Conservation (phyloP, 1,140 invertebrate species). For the Bombus polaris region DNA sequence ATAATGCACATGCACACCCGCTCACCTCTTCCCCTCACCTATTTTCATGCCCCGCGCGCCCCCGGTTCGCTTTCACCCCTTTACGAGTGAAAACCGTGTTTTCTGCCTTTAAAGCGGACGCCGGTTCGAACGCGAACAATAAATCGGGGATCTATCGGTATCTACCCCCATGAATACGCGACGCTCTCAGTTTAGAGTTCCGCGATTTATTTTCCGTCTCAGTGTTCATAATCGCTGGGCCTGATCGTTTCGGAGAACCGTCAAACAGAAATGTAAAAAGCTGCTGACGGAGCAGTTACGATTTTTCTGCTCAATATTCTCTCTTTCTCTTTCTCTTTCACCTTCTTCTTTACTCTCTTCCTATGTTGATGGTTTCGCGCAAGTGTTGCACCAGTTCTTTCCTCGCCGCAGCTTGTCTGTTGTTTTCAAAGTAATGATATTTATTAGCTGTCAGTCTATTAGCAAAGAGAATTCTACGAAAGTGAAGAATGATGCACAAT, state of each 20-base stretch:
- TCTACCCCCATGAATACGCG: neutral
- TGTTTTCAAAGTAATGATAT: neutral
- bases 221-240: neutral
- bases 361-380: neutral
- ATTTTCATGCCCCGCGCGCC: neutral
- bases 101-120: slow-evolving; percentile 29
- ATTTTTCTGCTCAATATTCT: neutral
- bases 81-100: slow-evolving; percentile 47
- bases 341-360: too few species aligned
- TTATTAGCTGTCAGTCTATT: neutral
- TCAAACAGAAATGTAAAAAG: slow-evolving; percentile 19
- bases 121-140: slow-evolving; percentile 24
- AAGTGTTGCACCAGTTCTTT: neutral
- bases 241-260: neutral
- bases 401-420: neutral
- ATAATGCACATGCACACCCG: slow-evolving; percentile 52
- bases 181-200: neutral
- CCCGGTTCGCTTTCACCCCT: slow-evolving; percentile 29
- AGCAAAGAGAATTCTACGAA: neutral
- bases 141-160: slow-evolving; percentile 29
- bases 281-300: neutral
- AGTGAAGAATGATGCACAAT: neutral
- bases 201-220: slow-evolving; percentile 13
- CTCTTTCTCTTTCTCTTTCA: neutral
- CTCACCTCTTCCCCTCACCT: neutral